Base-by-base conservation (phyloP, 2,888 invertebrate species). In the Rhagium mordax region DNA sequence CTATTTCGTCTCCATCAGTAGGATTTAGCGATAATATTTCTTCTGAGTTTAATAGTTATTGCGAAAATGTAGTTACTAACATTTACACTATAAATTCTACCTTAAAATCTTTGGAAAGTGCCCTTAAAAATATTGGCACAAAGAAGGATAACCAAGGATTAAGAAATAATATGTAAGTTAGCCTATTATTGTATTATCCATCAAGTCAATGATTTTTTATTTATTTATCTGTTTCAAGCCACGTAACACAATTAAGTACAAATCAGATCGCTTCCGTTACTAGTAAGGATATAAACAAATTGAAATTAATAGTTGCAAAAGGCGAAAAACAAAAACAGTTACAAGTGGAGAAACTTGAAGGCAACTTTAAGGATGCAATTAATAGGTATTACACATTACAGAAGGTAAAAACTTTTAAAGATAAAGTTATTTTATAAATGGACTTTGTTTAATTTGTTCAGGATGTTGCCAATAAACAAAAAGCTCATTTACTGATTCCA, bases 341-440 rank as follows among this genome's bases (percentile, higher is more conserved):
- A 77, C 96, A 96, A 87, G 92, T 95, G 68, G 96, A 96, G 81
- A 92, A 95, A 82, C 90, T 97, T 13, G 95, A 94, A 10, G 93
- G 93, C 81, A 95, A 95, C 82, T 97, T 97, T 86, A 92, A 92
- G 77, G 94, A 94, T 78, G 92, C 95, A 1, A 90, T 97, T 1
- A 82, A 77, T 53, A 95, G 21, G 90, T 96, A 16, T 85, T 92
- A 94, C 59, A 88, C 90, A 18, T 91, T 95, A 82, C 97, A 97
- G 87, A 94, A 95, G 91, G 95, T 95, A 87, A 79, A 21, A 16
- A 29, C 16, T 60, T 49, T 60, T 69, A 49, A 10, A 3, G 6
- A 49, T 24, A 61, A 47, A 18, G 15, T 65, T 59, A 48, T 41
- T 53, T 57, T 27, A 24, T 49, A 29, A 29, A 59, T 59, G 18